Base-by-base conservation (phyloP, 2,888 invertebrate genomes). In the Eutolmus rufibarbis region DNA sequence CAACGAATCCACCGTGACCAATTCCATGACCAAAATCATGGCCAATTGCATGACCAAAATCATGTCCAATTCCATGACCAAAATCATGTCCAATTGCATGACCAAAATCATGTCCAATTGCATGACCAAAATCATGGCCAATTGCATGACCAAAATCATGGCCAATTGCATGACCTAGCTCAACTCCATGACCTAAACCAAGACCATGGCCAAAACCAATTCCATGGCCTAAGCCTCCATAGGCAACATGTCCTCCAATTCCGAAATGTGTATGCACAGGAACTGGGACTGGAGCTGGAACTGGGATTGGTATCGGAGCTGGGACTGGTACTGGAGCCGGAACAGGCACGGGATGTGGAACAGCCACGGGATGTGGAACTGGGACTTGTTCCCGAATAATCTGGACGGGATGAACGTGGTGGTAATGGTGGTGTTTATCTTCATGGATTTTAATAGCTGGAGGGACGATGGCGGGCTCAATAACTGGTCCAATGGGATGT, bases 321-420 rank as follows among this genome's bases (percentile, higher is more conserved):
- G 37, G 37, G 8, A 76, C 40, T 31, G 76, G 76, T 16, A 34
- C 76, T 31, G 76, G 40, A 31, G 12, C 2, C 0, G 76, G 76
- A 14, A 23, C 12, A 12, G 76, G 5, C 7, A 40, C 76, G 14
- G 40, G n/a, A 34, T 76, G 76, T 37, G 37, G 37, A 40, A 23
- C 12, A 12, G 76, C 14, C 7, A 40, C 76, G 14, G 40, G n/a
- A 34, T 76, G 76, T 37, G 37, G 37, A 40, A 76, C 19, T 76
- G 76, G 76, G 9, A 34, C 76, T 16, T 31, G 12, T 37, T 37
- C 14, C 31, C 51, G 51, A 9, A 81, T 56, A n/a, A 81, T 7
- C 51, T 81, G 81, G 28, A 81, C 81, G 16, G 81, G 81, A 81
- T 81, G 81, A 51, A 81, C 81, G 43, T 81, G 81, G 16, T 81